Evolutionary conservation across 1,140 invertebrate genomes (phyloP).

Genomic region (Danaus melanippus): DNA sequence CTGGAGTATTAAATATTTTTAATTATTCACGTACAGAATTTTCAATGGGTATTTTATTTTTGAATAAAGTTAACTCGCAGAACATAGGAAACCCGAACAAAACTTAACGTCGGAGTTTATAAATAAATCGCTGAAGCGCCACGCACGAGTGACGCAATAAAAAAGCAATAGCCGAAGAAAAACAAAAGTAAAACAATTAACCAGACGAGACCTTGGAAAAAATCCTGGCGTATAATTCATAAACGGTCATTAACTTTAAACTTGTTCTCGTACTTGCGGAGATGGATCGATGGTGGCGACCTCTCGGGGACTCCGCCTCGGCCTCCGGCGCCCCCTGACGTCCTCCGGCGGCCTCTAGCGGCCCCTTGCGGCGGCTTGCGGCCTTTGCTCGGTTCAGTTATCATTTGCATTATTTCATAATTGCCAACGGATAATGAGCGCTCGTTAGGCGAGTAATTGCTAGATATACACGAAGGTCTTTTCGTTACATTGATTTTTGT

Average conservation of each 20-base stretch:
- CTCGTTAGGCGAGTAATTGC: conserved; percentile 7
- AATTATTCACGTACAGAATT: too few relatives aligned
- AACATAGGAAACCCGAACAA: too few relatives aligned
- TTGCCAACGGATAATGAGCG: conserved; percentile 11
- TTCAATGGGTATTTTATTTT: too few relatives aligned
- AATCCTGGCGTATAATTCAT: conserved; percentile 19
- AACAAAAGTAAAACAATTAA: conserved; percentile 20
- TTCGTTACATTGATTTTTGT: conserved; percentile 9
- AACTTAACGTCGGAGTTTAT: too few relatives aligned
- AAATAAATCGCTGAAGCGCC: neutral
- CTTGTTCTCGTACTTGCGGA: conserved; percentile 16
- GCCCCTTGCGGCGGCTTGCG: neutral
- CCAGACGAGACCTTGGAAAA: conserved; percentile 17
- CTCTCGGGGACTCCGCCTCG: conserved; percentile 23
- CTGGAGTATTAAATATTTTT: too few relatives aligned
- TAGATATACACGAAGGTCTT: conserved; percentile 10
- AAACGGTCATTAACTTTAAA: conserved; percentile 27
- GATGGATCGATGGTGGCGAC: conserved; percentile 21
- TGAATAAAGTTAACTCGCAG: too few relatives aligned
- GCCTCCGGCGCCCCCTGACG: neutral
- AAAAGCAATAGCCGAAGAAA: conserved; percentile 13
- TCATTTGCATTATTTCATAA: conserved; percentile 10
- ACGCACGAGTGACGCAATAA: conserved; percentile 15
- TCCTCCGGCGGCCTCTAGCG: conserved; percentile 5
- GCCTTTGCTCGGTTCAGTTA: conserved; percentile 1